These are phyloP conservation scores for Montipora capricornis DNA, from an alignment of 64 coral and sea anemone genomes.

Conservation along the genomic window DNA sequence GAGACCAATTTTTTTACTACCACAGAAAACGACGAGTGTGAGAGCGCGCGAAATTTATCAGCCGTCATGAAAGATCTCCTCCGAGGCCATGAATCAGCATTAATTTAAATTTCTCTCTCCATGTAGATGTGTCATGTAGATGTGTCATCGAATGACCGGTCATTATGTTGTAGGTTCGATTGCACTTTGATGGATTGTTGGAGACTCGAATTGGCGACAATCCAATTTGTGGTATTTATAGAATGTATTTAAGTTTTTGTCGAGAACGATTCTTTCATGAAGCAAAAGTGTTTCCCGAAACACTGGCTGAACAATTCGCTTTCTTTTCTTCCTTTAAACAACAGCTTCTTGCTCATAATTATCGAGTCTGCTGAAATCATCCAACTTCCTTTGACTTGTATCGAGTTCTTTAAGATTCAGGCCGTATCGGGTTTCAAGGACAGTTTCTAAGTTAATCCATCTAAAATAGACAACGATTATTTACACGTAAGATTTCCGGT, in stretches of 20 bases:
- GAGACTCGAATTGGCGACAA: slow-evolving; percentile 12
- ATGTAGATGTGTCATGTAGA: neutral
- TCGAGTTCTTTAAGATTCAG: neutral
- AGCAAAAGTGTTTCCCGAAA: neutral
- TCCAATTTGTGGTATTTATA: slow-evolving; percentile 3
- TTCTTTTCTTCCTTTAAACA: neutral
- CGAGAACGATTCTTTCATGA: neutral
- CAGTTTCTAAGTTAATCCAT: neutral
- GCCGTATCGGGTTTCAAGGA: neutral
- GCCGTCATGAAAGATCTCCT: neutral
- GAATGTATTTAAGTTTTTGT: neutral
- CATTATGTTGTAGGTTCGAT: neutral
- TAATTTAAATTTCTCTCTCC: neutral
- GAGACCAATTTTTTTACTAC: neutral
- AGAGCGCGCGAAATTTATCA: neutral
- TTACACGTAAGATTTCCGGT: slow-evolving; percentile 33
- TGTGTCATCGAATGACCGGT: neutral
- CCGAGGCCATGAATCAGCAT: neutral
- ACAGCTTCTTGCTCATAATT: neutral
- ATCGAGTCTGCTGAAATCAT: neutral
- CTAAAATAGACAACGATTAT: slow-evolving; percentile 16
- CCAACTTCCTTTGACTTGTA: neutral
- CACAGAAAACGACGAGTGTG: neutral
- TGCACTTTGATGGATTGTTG: neutral
- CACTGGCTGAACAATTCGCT: neutral